phyloP scores from a whole-genome alignment of 1,140 invertebrate species.

The Capitella teleta region DNA sequence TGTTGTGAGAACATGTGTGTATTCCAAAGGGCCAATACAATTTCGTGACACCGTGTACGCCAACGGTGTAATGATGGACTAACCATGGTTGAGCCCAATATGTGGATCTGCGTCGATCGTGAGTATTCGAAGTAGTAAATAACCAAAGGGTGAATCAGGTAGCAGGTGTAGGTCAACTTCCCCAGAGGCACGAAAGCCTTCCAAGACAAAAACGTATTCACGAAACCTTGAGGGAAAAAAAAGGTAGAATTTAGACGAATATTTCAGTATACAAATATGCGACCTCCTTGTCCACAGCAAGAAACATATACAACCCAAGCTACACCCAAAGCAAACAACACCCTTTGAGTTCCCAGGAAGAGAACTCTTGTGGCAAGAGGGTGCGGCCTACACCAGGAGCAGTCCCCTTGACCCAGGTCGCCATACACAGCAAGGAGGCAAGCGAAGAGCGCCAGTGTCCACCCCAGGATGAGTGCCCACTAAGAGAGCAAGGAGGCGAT shows the following conservation, averaged over 20 bases:
- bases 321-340: neutral
- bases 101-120: too few species aligned
- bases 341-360: neutral
- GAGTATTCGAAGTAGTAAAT: constrained; percentile 25
- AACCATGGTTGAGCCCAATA: too few species aligned
- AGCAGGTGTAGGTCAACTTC: constrained; percentile 26
- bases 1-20: too few species aligned
- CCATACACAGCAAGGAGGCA: neutral
- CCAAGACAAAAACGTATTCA: constrained; percentile 20
- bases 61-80: too few species aligned
- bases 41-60: too few species aligned
- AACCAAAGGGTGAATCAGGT: constrained; percentile 50
- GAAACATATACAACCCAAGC: constrained; percentile 4
- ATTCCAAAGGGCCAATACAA: too few species aligned
- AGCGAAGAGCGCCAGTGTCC: neutral
- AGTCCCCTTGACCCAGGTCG: neutral
- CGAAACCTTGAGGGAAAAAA: constrained; percentile 15
- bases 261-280: neutral
- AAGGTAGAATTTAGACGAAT: neutral
- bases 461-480: too few species aligned
- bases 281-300: constrained; percentile 4
- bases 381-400: too few species aligned
- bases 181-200: constrained; percentile 21
- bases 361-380: neutral
- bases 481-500: too few species aligned